Percentiles rank a stretch among this genome's conserved stretches.
Evolutionary conservation across 2,888 invertebrate species (phyloP).

Genomic region (Anoplius nigerrimus): DNA sequence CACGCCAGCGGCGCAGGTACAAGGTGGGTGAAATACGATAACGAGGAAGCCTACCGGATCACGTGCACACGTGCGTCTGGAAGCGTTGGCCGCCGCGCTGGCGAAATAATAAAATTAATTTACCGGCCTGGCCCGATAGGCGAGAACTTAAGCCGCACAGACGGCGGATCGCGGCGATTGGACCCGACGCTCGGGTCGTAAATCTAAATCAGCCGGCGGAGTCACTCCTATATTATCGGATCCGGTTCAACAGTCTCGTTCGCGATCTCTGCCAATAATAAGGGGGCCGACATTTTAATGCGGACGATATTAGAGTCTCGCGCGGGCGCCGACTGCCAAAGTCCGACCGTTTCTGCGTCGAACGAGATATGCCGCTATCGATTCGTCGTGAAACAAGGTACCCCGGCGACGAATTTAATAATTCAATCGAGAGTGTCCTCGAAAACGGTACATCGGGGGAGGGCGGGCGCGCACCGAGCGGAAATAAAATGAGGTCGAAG

Average conservation of each 20-base stretch:
- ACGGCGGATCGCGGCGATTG: constrained; percentile 16
- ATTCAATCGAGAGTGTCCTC: constrained; percentile 6
- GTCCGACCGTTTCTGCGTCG: too few relatives aligned
- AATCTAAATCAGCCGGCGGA: constrained; percentile 19
- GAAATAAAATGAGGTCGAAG: constrained; percentile 14
- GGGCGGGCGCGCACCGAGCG: background rate
- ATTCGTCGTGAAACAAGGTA: too few relatives aligned
- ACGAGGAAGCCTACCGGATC: constrained; percentile 2
- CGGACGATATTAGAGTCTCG: background rate
- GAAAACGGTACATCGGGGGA: background rate
- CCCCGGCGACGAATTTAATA: background rate
- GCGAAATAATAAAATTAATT: constrained; percentile 15
- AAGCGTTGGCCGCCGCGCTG: constrained; percentile 3
- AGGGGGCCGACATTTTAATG: background rate
- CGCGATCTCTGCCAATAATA: background rate
- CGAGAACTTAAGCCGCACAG: constrained; percentile 4
- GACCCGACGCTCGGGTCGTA: constrained; percentile 10
- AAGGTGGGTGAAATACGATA: constrained; percentile 2
- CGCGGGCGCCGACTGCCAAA: too few relatives aligned
- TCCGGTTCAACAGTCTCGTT: background rate
- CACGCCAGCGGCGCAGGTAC: too few relatives aligned
- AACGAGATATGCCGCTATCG: too few relatives aligned
- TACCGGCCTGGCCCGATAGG: constrained; percentile 3
- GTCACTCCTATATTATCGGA: background rate
- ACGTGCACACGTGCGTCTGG: constrained; percentile 2